Percentiles rank a stretch among this genome's conserved stretches.
Conservation (phyloP, 2,113 vertebrate species). For the Peucedramus taeniatus region DNA sequence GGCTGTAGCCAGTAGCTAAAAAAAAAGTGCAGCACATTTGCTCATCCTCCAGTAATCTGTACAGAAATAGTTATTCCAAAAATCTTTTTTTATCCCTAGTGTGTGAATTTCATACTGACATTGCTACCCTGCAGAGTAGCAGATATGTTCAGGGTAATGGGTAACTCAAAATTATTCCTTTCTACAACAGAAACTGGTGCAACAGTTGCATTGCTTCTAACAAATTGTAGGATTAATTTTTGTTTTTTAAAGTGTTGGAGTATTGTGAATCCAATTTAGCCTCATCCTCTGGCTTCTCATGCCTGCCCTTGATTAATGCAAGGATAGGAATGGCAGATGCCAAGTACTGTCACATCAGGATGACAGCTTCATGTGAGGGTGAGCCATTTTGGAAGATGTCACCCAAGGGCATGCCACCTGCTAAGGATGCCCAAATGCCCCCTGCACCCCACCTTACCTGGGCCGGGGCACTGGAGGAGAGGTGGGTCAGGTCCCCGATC, state of each 20-base stretch:
- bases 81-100: not conserved
- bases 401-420: fast-evolving
- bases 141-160: not conserved
- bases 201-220: not conserved
- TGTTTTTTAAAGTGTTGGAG: not conserved
- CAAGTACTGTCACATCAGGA: not conserved
- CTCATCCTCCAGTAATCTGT: not conserved
- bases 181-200: not conserved
- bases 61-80: not conserved
- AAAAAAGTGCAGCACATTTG: not conserved
- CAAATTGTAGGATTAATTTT: not conserved
- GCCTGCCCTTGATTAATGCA: not conserved
- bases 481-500: constrained; percentile 83
- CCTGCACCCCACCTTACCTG: constrained; percentile 67
- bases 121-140: not conserved
- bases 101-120: not conserved
- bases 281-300: not conserved
- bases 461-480: constrained; percentile 79
- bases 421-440: not conserved
- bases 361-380: fast-evolving
- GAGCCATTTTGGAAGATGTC: not conserved
- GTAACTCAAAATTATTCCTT: not conserved
- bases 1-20: too few relatives aligned
- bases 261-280: not conserved
- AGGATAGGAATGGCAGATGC: not conserved